Evolutionary conservation across 2,113 vertebrate species (phyloP).

Genomic region (Halcyon senegalensis): DNA sequence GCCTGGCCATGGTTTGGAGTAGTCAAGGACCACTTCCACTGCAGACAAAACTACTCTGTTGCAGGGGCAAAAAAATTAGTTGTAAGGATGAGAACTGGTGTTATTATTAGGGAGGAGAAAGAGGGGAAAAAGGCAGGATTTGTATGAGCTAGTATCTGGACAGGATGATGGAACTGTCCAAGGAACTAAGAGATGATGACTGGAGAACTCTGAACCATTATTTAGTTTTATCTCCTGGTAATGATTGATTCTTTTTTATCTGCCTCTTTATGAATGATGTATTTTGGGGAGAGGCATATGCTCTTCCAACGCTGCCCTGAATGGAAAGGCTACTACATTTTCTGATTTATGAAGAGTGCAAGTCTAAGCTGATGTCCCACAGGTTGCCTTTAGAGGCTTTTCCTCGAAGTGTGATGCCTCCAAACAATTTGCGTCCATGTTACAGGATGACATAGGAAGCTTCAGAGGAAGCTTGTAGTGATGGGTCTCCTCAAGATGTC

Average conservation of each 20-base stretch:
- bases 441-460: background rate
- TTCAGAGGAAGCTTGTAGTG: background rate
- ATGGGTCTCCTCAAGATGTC: background rate
- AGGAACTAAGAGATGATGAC: background rate
- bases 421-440: background rate
- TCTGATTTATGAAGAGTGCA: background rate
- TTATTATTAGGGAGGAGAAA: background rate
- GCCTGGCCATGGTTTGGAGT: background rate
- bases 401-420: background rate
- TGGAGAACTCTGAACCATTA: background rate
- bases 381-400: background rate
- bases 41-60: fast-evolving
- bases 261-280: background rate
- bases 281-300: background rate
- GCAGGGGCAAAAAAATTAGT: background rate
- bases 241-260: background rate
- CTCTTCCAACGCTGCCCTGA: background rate
- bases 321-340: background rate
- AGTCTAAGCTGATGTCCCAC: background rate
- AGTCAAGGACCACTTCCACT: background rate
- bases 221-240: background rate
- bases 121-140: background rate
- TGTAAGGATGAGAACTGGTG: background rate
- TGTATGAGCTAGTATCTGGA: background rate
- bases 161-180: background rate